phyloP scores from a whole-genome alignment of 2,888 invertebrate species.

The Osmoderma eremita region DNA sequence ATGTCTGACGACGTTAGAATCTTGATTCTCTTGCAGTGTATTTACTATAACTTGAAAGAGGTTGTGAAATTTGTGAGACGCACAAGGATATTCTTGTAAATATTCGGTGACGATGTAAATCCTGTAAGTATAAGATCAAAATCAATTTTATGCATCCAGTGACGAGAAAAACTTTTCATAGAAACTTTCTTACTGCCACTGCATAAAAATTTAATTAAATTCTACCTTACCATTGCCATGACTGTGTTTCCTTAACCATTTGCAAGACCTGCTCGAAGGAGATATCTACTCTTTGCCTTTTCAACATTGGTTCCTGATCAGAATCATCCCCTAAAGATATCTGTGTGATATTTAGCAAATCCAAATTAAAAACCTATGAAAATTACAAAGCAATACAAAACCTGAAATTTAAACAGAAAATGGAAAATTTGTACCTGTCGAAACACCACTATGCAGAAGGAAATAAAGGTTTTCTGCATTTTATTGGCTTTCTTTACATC shows the following conservation, averaged over 20 bases:
- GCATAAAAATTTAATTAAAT: too few species aligned
- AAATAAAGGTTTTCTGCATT: slow-evolving; percentile 50
- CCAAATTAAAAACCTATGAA: slow-evolving; percentile 41
- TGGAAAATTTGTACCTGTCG: slow-evolving; percentile 58
- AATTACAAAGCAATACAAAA: neutral
- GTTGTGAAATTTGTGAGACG: slow-evolving; percentile 57
- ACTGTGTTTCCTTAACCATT: slow-evolving; percentile 57
- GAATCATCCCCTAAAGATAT: slow-evolving; percentile 22
- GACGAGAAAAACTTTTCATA: neutral
- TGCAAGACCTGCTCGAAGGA: slow-evolving; percentile 55
- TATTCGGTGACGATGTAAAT: slow-evolving; percentile 60
- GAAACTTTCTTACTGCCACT: slow-evolving; percentile 2
- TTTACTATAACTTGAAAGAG: slow-evolving; percentile 62
- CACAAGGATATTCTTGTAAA: slow-evolving; percentile 60
- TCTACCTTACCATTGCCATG: slow-evolving; percentile 60
- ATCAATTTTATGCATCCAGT: neutral
- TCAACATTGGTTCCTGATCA: slow-evolving; percentile 47
- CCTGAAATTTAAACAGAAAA: slow-evolving; percentile 32
- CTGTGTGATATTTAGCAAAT: slow-evolving; percentile 35
- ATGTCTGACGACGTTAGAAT: slow-evolving; percentile 57
- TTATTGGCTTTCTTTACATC: slow-evolving; percentile 22
- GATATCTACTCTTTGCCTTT: slow-evolving; percentile 55
- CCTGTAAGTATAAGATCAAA: slow-evolving; percentile 48
- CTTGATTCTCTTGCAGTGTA: slow-evolving; percentile 56
- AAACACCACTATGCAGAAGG: slow-evolving; percentile 59